Percentiles rank a stretch among this genome's conserved stretches.
Evolutionary conservation across 1,140 invertebrate genomes (phyloP).

Genomic region (Panagrolaimus sp.): DNA sequence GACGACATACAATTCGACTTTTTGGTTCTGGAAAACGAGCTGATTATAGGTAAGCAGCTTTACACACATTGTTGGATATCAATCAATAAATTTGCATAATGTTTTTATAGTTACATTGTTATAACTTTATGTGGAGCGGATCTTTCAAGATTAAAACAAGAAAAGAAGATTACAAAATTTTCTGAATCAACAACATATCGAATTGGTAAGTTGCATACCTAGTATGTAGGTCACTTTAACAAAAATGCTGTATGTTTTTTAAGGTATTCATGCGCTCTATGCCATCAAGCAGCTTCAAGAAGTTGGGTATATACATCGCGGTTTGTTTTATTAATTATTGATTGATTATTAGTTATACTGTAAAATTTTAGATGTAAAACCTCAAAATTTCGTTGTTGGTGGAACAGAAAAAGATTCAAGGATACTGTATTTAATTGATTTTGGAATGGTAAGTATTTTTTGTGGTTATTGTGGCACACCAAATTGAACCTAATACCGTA

Average conservation of each 20-base stretch:
- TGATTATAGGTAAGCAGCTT: conserved; percentile 5
- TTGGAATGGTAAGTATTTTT: conserved; percentile 12
- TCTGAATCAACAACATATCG: conserved; percentile 5
- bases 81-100: not conserved
- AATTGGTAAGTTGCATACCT: too few relatives aligned
- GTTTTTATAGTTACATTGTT: conserved; percentile 5
- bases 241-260: not conserved
- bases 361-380: not conserved
- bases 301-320: conserved; percentile 11
- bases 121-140: conserved; percentile 16
- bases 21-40: not conserved
- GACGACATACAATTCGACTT: not conserved
- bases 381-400: conserved; percentile 10
- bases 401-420: not conserved
- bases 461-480: too few relatives aligned
- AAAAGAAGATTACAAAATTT: conserved; percentile 13
- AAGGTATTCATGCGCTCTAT: not conserved
- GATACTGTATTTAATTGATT: conserved; percentile 2
- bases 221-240: too few relatives aligned
- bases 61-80: not conserved
- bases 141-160: not conserved
- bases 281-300: conserved; percentile 8
- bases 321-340: too few relatives aligned
- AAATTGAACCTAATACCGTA: too few relatives aligned
- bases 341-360: not conserved